Evolutionary conservation across 2,113 vertebrate genomes (phyloP), one percentile per base, ranked within the genome.

Genomic region (Nesoenas mayeri): DNA sequence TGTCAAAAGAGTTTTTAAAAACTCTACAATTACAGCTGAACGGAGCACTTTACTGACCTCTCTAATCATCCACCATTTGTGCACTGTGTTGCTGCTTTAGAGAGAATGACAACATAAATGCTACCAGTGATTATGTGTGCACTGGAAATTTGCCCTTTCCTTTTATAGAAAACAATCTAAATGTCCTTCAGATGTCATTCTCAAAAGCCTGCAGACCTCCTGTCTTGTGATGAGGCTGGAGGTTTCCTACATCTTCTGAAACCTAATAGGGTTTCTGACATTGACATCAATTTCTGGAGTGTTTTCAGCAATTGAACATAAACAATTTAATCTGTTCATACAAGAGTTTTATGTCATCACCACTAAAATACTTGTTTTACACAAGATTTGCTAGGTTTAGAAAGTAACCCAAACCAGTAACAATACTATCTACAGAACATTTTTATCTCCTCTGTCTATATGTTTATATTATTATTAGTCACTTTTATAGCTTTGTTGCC

Each of bases 71-170:
- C 86, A 84, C 88, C 96, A 96, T 96, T 96, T 96, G 85, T 96
- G 92, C 95, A 94, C 93, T 96, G 96, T 93, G 86, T 93, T 95
- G 94, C 88, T 72, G 70, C 88, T 94, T 84, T 93, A 91, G 70
- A 96, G 86, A 93, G 78, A 88, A 96, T 95, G 95, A 97, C 96
- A 97, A 96, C 92, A 96, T 96, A 95, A 96, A 94, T 95, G 80
- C 86, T 96, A 95, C 60, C 77, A 91, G 66, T 88, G 92, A 93
- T 93, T 96, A 93, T 92, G 72, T 72, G 93, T 82, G 88, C 89
- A 91, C 91, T 96, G 94, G 93, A 97, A 96, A 91, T 87, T 90
- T 95, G 94, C 92, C 96, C 91, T 95, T 95, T 96, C 94, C 72
- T 93, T 97, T 95, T 95, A 95, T 91, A 93, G 92, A 85, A 93